Evolutionary conservation across 2,113 vertebrate species (phyloP).

Genomic region (Mus musculus): DNA sequence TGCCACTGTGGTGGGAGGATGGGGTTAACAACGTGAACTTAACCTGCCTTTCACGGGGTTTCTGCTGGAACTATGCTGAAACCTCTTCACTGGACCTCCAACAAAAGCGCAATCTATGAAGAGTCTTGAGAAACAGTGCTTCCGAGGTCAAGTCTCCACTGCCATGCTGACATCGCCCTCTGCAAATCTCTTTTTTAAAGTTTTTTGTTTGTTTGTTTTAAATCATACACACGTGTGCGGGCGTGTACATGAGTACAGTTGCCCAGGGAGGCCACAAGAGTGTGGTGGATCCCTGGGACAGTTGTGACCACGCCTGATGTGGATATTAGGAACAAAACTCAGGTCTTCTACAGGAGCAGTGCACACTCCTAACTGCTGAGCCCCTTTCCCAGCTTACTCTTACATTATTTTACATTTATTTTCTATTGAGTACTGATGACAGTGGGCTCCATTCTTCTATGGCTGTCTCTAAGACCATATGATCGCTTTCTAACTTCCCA

Average conservation of each 20-base stretch:
- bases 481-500: background rate
- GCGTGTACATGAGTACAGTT: background rate
- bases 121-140: background rate
- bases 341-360: background rate
- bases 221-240: background rate
- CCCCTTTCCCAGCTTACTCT: background rate
- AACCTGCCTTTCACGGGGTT: too few relatives aligned
- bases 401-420: conserved; percentile 5
- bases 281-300: background rate
- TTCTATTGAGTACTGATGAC: background rate
- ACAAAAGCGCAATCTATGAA: background rate
- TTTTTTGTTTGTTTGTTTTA: background rate
- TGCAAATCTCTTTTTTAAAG: background rate
- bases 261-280: background rate
- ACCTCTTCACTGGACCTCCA: background rate
- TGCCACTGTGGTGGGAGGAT: background rate
- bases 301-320: background rate
- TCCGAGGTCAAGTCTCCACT: background rate
- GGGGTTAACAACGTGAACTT: background rate
- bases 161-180: background rate
- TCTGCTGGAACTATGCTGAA: background rate
- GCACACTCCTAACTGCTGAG: background rate
- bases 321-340: background rate
- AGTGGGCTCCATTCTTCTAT: background rate
- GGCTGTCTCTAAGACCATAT: background rate